Evolutionary conservation across 2,888 invertebrate species (phyloP), one percentile per base, ranked within the genome.

Genomic region (Prosapia bicincta): DNA sequence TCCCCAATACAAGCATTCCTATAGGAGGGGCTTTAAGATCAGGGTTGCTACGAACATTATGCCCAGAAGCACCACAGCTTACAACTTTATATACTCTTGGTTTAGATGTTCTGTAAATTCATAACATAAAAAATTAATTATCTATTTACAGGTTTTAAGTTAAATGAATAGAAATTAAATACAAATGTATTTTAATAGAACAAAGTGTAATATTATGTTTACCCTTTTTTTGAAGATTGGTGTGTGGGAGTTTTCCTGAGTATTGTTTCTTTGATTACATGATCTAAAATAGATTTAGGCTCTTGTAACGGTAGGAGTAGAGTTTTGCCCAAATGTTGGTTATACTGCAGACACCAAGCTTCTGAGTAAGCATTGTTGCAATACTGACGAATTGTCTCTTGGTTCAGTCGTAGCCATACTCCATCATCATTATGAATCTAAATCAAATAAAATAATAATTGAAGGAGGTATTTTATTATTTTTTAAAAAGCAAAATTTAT

Each of bases 331-430:
- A 97, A 87, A 83, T 97, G 97, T 80, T 96, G 94, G 85, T 98
- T 97, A 84, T 96, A 97, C 83, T 98, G 97, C 78, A 99, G 87
- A 82, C 97, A 96, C 99, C 99, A 99, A 0, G 96, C 95, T 83
- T 93, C 93, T 13, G 79, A 77, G 66, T 79, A 30, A 87, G 86
- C 24, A 82, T 83, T 75, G 81, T 82, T 78, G 69, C 94, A 94
- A 85, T 93, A 96, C 80, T 93, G 91, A 26, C 91, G 89, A 75
- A 95, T 92, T 0, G 97, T 95, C 77, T 97, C 96, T 0, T 91
- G 90, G 78, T 93, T 95, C 77, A 99, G 87, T 23, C 97, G 89
- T 77, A 99, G 88, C 99, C 99, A 99, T 1, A 96, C 92, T 0
- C 99, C 99, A 84, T 99, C 99, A 82, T 96, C 96, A 86, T 99